Base-by-base conservation (phyloP, 2,888 invertebrate genomes). In the Rhorus exstirpatorius region DNA sequence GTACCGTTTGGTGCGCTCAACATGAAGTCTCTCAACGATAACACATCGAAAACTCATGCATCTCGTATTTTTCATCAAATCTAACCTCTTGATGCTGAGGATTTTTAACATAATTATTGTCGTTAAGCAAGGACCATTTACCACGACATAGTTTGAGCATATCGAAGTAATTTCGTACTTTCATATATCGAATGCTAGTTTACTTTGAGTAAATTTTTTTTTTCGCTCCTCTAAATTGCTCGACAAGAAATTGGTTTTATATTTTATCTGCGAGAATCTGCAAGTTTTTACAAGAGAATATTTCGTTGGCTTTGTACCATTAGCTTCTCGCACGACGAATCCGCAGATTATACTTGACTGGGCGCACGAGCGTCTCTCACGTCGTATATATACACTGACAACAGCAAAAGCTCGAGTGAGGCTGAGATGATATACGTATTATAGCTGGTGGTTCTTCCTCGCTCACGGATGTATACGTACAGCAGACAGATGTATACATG, bases 281-380 rank as follows among this genome's bases (percentile, higher is more conserved):
- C 24, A 58, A 12, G 38, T 68, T 65, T 65, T 51, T 41, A 24
- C 19, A 51, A 58, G 65, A 55, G 21, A 53, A n/a, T 65, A 49
- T 65, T 81, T 76, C 61, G 55, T 38, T 58, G 49, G 63, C 65
- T 71, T 58, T 49, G 21, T 31, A 53, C 35, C 6, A 12, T 1
- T 46, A 26, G 44, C 21, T 53, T 10, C 38, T 63, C 44, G 38
- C 21, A 55, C 10, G 21, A 8, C 58, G 21, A 31, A 58, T 24
- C 41, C 49, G 17, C 21, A 49, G 67, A 60, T 60, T 51, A 60
- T 60, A 49, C 46, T 58, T 46, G 31, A 46, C 60, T 60, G 41
- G n/a, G 38, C 51, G 68, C n/a, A 19, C 17, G 19, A 3, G 65
- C 60, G n/a, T 55, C 68, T 55, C 24, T 51, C 24, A 12, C 26